A percentile compares a stretch with the other conserved stretches of the same genome.
phyloP scores from a whole-genome alignment of 37 sponge, comb jelly and placozoan genomes.

The Axinella damicornis region DNA sequence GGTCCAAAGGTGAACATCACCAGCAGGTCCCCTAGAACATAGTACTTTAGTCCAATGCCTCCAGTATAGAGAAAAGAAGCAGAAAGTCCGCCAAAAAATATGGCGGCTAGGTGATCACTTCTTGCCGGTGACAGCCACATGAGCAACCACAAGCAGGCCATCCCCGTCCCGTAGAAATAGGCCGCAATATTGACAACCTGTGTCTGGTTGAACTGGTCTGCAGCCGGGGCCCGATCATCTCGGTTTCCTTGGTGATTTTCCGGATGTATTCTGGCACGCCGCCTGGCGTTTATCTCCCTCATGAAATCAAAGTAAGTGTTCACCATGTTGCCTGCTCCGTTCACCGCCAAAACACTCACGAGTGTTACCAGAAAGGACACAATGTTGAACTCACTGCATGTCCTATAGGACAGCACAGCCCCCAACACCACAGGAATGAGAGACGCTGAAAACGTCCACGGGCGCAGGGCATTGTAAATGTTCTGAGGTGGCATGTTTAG shows the following conservation, averaged over 20 bases:
- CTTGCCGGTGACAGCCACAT: slow-evolving; percentile 68
- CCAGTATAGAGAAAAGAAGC: slow-evolving; percentile 91
- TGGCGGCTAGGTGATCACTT: slow-evolving; percentile 56
- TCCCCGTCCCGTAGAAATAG: slow-evolving; percentile 73
- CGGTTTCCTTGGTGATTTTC: neutral
- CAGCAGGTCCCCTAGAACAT: slow-evolving; percentile 83
- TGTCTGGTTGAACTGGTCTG: slow-evolving; percentile 34
- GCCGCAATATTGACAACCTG: slow-evolving; percentile 76
- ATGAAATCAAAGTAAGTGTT: slow-evolving; percentile 88
- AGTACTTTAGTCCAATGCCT: slow-evolving; percentile 88
- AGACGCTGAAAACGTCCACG: slow-evolving; percentile 84
- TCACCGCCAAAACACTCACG: slow-evolving; percentile 70
- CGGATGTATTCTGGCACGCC: no score
- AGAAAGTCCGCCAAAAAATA: slow-evolving; percentile 92
- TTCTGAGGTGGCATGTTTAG: no score
- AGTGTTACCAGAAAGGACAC: slow-evolving; percentile 47
- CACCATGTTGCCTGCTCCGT: slow-evolving; percentile 91
- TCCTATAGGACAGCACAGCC: slow-evolving; percentile 66
- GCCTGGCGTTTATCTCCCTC: slow-evolving; percentile 49
- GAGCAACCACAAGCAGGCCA: slow-evolving; percentile 58
- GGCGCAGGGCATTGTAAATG: slow-evolving; percentile 74
- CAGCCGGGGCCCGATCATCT: slow-evolving; percentile 61
- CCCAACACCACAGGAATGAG: slow-evolving; percentile 84
- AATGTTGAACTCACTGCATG: slow-evolving; percentile 25
- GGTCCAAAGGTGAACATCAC: slow-evolving; percentile 88